Conservation (phyloP, 2,113 vertebrate species). For the Callospermophilus lateralis region DNA sequence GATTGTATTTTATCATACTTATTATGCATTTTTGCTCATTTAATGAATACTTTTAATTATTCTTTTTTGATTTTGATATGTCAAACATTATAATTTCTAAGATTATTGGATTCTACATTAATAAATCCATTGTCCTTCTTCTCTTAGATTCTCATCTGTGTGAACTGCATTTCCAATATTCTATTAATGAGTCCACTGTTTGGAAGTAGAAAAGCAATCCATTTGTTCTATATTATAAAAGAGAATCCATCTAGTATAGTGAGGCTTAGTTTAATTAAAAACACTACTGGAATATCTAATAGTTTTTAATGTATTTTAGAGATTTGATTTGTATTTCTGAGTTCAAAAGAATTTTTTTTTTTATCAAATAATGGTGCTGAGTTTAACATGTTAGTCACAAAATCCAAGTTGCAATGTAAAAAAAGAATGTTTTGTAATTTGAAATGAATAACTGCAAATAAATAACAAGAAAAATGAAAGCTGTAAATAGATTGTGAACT, state of each 20-base stretch:
- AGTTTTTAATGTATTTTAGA: neutral
- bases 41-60: neutral
- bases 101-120: neutral
- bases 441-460: neutral
- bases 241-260: neutral
- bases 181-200: neutral
- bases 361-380: neutral
- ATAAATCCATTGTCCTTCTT: neutral
- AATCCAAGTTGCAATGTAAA: neutral
- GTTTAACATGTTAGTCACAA: neutral
- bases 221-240: neutral
- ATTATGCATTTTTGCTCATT: neutral
- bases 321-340: neutral
- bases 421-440: neutral
- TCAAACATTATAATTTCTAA: neutral
- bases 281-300: neutral
- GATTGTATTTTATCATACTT: neutral
- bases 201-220: neutral
- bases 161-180: slow-evolving; percentile 36
- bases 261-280: slow-evolving; percentile 33
- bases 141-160: neutral
- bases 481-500: neutral
- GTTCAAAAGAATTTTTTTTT: neutral
- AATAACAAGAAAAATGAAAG: neutral
- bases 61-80: neutral